Base-by-base conservation (phyloP, 2,797 vertebrate species). In the Okamejei kenojei region DNA sequence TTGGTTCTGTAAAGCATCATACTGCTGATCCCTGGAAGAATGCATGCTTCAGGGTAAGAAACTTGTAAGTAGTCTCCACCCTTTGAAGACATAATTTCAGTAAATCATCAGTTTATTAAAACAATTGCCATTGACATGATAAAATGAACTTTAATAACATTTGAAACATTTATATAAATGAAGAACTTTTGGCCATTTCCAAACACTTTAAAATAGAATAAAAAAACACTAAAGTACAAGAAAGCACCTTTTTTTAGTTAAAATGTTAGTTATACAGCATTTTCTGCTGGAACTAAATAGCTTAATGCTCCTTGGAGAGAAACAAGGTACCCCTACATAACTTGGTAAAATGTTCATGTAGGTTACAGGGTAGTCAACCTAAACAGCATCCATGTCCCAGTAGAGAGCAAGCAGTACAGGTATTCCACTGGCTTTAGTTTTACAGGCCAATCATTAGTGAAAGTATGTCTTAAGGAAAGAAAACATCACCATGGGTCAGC, bases 71-170 rank as follows among this genome's bases (percentile, higher is more conserved):
- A 23, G 45, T 92, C 68, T 17, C 71, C 11, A 7, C 35, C 1
- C 35, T n/a, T 76, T 11, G 10, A 54, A 74, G 23, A 23, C 71
- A 29, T 54, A 11, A 5, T 74, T 91, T 73, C 8, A 38, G 38
- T 74, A 26, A 91, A 90, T 1, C 65, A 32, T 26, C 26, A 29
- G 17, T 38, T 45, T 21, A 5, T 26, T 29, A 92, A 13, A 23
- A 74, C 23, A 76, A 29, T 73, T 58, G 1, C 35, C 13, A 10
- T 9, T 45, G 21, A 29, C 54, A 32, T 92, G 71, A 92, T 92
- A 92, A 92, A 92, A 58, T 92, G 68, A 73, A 92, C 11, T 92
- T 92, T 92, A 88, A 88, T 92, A 92, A 92, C 45, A 92, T 74
- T 45, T 92, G 90, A 92, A 92, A 92, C 90, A 92, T 92, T 92